Evolutionary conservation across 2,113 vertebrate genomes (phyloP).

Genomic region (Sphaerodactylus townsendi): DNA sequence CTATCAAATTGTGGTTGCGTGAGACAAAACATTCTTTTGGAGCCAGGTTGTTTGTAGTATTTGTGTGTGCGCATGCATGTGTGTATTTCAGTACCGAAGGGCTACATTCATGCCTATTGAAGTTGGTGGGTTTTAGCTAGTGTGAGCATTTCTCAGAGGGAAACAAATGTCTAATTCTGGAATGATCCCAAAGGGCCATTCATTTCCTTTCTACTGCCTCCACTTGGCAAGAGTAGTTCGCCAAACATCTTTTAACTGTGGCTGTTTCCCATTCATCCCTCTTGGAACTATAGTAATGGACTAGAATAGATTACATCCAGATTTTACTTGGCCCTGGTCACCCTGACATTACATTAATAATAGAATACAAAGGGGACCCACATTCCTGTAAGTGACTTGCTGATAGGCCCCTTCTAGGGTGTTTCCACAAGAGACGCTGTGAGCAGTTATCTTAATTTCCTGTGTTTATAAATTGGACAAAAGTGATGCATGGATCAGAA

Average conservation of each 20-base stretch:
- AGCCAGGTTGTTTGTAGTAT: not conserved
- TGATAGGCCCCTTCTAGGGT: not conserved
- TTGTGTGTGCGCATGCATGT: not conserved
- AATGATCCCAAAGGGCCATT: conserved; percentile 21
- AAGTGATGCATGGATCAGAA: not conserved
- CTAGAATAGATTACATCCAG: conserved; percentile 31
- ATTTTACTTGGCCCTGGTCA: conserved; percentile 14
- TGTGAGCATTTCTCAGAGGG: not conserved
- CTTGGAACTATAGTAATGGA: conserved; percentile 9
- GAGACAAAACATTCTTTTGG: not conserved
- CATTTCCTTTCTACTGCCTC: conserved; percentile 14
- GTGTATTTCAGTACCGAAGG: not conserved
- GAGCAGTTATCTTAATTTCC: not conserved
- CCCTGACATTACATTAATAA: conserved; percentile 17
- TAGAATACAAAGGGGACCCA: not conserved
- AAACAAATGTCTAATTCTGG: not conserved
- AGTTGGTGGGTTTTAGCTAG: not conserved
- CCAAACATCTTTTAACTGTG: conserved; percentile 13
- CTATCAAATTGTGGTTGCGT: not conserved
- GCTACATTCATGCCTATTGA: not conserved
- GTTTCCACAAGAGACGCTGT: not conserved
- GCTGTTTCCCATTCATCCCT: conserved; percentile 10
- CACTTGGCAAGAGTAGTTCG: conserved; percentile 10
- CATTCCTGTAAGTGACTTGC: not conserved
- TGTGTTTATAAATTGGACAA: not conserved